Evolutionary conservation across 2,113 vertebrate genomes (phyloP), one percentile per base, ranked within the genome.

Genomic region (Python bivittatus): DNA sequence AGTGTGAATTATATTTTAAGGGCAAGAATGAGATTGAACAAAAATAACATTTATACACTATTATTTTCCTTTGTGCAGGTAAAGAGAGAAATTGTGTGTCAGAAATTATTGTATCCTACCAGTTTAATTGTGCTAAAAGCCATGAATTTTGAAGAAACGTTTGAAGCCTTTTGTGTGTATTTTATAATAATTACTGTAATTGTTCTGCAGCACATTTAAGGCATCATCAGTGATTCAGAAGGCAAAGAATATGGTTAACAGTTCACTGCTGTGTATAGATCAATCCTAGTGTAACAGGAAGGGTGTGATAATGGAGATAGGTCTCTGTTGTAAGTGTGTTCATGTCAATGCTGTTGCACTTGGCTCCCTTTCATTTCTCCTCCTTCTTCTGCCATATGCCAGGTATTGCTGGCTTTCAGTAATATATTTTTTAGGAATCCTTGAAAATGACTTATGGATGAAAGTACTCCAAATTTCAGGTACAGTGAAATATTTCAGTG

Each of bases 381-480:
- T 56, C 2, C 52, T 38, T 12, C 54, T 15, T 54, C 56, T n/a
- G 6, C 48, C 42, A 79, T 25, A 11, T 38, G 56, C 56, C 27
- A 84, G 29, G 12, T 38, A 38, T 29, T 53, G 48, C 27, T 91
- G 84, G 25, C 60, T 92, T 29, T 88, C 64, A 53, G 52, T 94
- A 88, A 91, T 53, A n/a, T 42, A 88, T 5, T 92, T n/a, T 85
- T 94, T n/a, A 42, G 52, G 87, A 92, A 61, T 2, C 29, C 20
- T 25, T 86, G 23, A 94, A 72, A 89, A 90, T 92, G 84, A 58
- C 1, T 61, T 79, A 6, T 17, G 88, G 92, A 44, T 52, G 52
- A 54, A 4, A 94, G 25, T 90, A 91, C 60, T 9, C 48, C 23
- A 44, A 0, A 0, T 7, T 95, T 89, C 87, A 92, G 15, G 88